Evolutionary conservation across 2,797 vertebrate genomes (phyloP).

Genomic region (Poliocrania exsul): DNA sequence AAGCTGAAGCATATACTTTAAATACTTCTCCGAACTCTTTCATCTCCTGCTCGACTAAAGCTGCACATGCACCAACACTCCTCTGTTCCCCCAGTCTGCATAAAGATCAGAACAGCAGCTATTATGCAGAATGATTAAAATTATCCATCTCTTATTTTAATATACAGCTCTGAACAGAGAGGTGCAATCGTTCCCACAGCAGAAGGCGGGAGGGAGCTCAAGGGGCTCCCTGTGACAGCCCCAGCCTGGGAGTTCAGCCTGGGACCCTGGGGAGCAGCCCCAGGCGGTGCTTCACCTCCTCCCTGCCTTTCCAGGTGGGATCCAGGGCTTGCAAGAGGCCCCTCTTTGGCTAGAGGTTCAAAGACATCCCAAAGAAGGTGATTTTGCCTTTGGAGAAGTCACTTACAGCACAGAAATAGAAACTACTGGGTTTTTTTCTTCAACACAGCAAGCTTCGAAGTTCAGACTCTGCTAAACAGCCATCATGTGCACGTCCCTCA

Average conservation of each 20-base stretch:
- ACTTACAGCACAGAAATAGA: neutral
- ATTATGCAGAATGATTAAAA: neutral
- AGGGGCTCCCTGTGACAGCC: neutral
- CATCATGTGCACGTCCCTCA: fast-evolving
- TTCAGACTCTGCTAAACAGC: neutral
- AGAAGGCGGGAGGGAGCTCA: neutral
- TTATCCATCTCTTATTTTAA: neutral
- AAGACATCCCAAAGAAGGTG: neutral
- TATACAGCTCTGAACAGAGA: neutral
- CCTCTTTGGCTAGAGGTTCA: neutral
- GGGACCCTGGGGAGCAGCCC: fast-evolving
- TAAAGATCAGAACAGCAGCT: neutral
- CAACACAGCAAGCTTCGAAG: neutral
- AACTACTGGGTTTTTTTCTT: neutral
- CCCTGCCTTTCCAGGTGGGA: neutral
- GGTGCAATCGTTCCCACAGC: neutral
- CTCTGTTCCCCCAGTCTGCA: neutral
- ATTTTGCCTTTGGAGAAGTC: neutral
- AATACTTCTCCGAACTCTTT: neutral
- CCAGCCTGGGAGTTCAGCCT: neutral
- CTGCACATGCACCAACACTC: fast-evolving
- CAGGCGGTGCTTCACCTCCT: neutral
- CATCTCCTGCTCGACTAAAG: neutral
- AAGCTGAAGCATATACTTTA: neutral
- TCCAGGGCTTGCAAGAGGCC: fast-evolving